These are phyloP conservation scores for Enteromius argenteus DNA, from an alignment of 2,797 vertebrate species.

Conservation along the genomic window DNA sequence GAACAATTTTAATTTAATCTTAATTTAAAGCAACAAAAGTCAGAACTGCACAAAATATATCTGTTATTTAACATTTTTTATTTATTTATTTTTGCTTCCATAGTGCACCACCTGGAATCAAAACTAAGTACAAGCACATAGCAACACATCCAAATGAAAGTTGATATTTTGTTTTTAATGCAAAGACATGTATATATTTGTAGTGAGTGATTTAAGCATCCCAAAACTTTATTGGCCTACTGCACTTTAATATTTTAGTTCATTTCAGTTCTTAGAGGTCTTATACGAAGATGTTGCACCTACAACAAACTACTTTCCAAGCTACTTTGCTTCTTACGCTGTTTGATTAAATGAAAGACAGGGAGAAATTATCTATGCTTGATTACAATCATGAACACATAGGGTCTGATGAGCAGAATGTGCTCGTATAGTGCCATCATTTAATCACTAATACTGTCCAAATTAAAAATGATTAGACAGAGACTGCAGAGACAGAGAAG, in stretches of 20 bases:
- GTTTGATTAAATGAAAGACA: neutral
- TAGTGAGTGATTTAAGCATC: neutral
- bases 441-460: neutral
- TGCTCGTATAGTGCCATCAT: neutral
- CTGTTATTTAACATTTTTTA: neutral
- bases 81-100: neutral
- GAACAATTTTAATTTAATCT: neutral
- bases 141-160: neutral
- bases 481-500: neutral
- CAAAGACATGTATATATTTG: neutral
- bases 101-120: neutral
- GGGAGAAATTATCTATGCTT: constrained; percentile 21
- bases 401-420: constrained; percentile 18
- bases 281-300: neutral
- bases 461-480: neutral
- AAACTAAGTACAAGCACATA: neutral
- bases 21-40: neutral
- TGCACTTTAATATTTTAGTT: neutral
- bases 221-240: neutral
- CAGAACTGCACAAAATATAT: neutral
- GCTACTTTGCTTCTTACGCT: neutral
- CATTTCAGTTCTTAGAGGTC: neutral
- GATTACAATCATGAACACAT: constrained; percentile 33
- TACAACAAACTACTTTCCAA: neutral
- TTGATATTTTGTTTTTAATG: neutral